Conservation (phyloP, 1,140 invertebrate species). For the Trigoniulus corallinus region DNA sequence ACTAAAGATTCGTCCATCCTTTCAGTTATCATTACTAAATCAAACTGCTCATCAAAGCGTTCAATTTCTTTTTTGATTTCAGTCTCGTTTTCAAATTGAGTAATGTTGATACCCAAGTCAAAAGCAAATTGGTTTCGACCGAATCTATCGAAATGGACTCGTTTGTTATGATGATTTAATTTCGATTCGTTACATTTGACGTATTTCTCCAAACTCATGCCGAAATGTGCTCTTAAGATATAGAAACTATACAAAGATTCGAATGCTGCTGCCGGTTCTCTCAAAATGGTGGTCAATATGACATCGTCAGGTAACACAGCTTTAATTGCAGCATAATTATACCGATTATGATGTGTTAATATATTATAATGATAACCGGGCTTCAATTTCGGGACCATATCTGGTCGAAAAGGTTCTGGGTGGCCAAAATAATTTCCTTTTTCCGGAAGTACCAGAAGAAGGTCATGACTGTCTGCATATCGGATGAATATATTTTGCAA, state of each 20-base stretch:
- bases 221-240: not conserved
- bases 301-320: not conserved
- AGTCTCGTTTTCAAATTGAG: constrained; percentile 13
- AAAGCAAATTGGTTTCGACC: constrained; percentile 28
- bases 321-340: not conserved
- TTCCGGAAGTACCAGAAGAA: constrained; percentile 26
- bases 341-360: not conserved
- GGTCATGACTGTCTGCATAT: constrained; percentile 22
- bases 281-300: not conserved
- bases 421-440: constrained; percentile 24
- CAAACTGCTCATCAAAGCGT: constrained; percentile 27
- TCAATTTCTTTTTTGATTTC: constrained; percentile 16
- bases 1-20: constrained; percentile 36
- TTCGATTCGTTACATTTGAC: not conserved
- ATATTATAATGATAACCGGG: not conserved
- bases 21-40: constrained; percentile 34
- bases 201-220: not conserved
- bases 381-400: not conserved
- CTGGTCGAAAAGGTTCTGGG: not conserved
- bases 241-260: not conserved
- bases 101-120: constrained; percentile 22
- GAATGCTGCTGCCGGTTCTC: not conserved
- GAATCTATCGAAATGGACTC: not conserved
- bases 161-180: not conserved
- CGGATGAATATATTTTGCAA: constrained; percentile 32